Base-by-base conservation (phyloP, 2,113 vertebrate species). In the Labeo rohita region DNA sequence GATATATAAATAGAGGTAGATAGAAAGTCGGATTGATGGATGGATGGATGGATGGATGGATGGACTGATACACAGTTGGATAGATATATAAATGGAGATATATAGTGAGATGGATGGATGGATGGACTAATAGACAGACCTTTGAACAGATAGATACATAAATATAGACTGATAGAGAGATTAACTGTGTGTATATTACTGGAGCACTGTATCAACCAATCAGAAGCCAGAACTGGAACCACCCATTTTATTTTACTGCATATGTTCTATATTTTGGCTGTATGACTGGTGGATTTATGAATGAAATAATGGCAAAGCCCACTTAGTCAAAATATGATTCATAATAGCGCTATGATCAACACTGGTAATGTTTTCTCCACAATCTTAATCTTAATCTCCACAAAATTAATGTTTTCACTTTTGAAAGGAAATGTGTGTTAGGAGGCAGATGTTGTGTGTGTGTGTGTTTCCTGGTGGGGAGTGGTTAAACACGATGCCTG, bases 401-500 rank as follows among this genome's bases (percentile, higher is more conserved):
- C n/a, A n/a, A n/a, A n/a, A n/a, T n/a, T n/a, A n/a, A n/a, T n/a
- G n/a, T n/a, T n/a, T 10, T 56, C 12, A 6, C 4, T 49, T 36
- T 3, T 21, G 15, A 68, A 36, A 70, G 61, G n/a, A 66, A 70
- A 49, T 43, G 73, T 39, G 59, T 36, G 47, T 36, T 80, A n/a
- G 63, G 28, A 78, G 52, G 59, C 4, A 3, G 13, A 49, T 65
- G 47, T 13, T 76, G n/a, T 34, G 21, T 43, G 65, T 75, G 76
- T 63, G 72, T 54, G 63, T 47, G 16, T 80, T 74, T 84, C 59
- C 75, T 86, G 34, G 52, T 79, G 45, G 45, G 79, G 80, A 54
- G 80, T 84, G 80, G 21, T 74, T 39, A 66, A 80, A 63, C 76
- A 56, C 10, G 11, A 52, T 86, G 66, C 76, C 80, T 80, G 68